phyloP scores from a whole-genome alignment of 2,797 vertebrate genomes.

The Notoglanidium macrostoma region DNA sequence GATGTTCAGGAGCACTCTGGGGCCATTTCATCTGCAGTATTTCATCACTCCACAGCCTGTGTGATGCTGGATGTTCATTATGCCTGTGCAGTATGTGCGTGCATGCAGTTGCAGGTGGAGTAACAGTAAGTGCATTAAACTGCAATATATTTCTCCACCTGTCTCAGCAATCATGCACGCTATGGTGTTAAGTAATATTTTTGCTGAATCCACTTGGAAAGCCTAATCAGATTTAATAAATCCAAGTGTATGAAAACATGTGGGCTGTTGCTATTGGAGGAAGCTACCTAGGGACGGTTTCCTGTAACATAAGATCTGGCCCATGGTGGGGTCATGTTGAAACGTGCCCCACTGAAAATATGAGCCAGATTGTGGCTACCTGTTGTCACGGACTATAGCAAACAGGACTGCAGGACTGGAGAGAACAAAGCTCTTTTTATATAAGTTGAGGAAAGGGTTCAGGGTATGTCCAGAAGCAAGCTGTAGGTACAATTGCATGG shows the following conservation, averaged over 20 bases:
- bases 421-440: slow-evolving; percentile 46
- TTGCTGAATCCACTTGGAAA: slow-evolving; percentile 59
- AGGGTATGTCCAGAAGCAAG: not conserved
- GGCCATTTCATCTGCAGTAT: slow-evolving; percentile 28
- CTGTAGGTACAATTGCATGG: not conserved
- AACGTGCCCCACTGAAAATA: slow-evolving; percentile 59
- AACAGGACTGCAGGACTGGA: not conserved
- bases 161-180: slow-evolving; percentile 63
- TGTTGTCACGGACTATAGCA: slow-evolving; percentile 29
- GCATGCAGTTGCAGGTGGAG: slow-evolving; percentile 67
- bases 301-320: slow-evolving; percentile 63
- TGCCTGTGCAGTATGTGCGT: slow-evolving; percentile 10
- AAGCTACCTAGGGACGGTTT: slow-evolving; percentile 65
- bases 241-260: slow-evolving; percentile 54
- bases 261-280: slow-evolving; percentile 59
- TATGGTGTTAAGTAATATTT: slow-evolving; percentile 60
- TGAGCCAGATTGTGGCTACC: slow-evolving; percentile 61
- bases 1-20: slow-evolving; percentile 19
- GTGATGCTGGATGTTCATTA: not conserved
- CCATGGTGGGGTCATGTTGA: slow-evolving; percentile 61
- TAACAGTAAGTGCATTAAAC: slow-evolving; percentile 59
- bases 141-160: slow-evolving; percentile 66
- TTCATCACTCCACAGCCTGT: slow-evolving; percentile 16
- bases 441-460: not conserved
- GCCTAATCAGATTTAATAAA: slow-evolving; percentile 67